A percentile compares a stretch with the other conserved stretches of the same genome.
Evolutionary conservation across 2,888 invertebrate species (phyloP).

Genomic region (Pomacea canaliculata): DNA sequence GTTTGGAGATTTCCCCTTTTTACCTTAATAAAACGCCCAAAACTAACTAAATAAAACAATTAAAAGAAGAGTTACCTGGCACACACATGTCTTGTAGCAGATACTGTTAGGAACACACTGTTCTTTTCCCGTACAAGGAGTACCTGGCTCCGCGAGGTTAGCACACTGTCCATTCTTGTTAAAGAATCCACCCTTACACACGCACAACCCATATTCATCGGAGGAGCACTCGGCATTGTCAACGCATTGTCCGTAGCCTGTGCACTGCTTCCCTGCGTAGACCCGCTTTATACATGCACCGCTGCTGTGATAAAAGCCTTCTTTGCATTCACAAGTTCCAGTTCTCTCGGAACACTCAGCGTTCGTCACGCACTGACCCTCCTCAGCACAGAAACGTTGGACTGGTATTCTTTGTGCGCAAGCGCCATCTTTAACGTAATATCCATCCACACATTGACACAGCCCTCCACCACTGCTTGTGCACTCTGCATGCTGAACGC

Average conservation of each 20-base stretch:
- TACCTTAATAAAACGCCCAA: too few species aligned
- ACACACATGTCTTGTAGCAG: conserved; percentile 23
- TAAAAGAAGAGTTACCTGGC: conserved; percentile 1
- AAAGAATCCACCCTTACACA: conserved; percentile 26
- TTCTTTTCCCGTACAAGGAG: conserved; percentile 25
- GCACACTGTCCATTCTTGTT: conserved; percentile 19
- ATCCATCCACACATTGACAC: conserved; percentile 27
- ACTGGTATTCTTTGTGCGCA: conserved; percentile 22
- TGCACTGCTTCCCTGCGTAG: conserved; percentile 19
- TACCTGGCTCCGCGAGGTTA: conserved; percentile 23
- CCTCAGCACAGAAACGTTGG: conserved; percentile 17
- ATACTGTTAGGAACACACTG: conserved; percentile 27
- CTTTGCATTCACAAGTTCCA: conserved; percentile 24
- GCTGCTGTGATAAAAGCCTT: conserved; percentile 24
- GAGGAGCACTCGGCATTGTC: conserved; percentile 24
- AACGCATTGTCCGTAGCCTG: conserved; percentile 23
- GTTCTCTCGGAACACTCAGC: conserved; percentile 26
- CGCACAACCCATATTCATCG: conserved; percentile 22
- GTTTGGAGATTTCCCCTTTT: too few species aligned
- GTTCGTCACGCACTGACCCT: conserved; percentile 28
- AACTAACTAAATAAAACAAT: too few species aligned
- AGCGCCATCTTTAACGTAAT: conserved; percentile 25
- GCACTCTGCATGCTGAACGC: conserved; percentile 30
- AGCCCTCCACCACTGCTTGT: conserved; percentile 23
- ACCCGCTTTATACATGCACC: conserved; percentile 16